phyloP scores from a whole-genome alignment of 1,140 invertebrate species.

The Hypsibius dujardini region DNA sequence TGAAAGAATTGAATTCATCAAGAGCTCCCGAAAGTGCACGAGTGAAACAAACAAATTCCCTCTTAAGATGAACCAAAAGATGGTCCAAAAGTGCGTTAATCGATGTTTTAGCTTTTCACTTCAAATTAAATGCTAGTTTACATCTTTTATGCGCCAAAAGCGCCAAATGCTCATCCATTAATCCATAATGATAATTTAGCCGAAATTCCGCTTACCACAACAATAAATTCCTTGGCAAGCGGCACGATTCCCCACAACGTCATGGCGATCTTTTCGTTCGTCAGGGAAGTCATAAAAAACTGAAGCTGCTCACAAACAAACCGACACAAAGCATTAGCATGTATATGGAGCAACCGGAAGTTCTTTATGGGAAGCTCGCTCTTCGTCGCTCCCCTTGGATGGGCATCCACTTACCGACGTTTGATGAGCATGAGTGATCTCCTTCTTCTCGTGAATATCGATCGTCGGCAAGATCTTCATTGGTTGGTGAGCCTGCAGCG shows the following conservation, averaged over 20 bases:
- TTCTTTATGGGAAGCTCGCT: no score
- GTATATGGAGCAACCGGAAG: background rate
- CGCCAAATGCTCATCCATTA: no score
- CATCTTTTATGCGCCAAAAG: no score
- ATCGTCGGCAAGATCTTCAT: background rate
- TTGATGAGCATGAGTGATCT: slow-evolving; percentile 6
- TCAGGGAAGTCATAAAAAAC: slow-evolving; percentile 2
- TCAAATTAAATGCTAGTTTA: no score
- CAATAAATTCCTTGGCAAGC: background rate
- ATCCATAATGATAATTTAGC: no score
- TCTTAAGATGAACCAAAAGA: no score
- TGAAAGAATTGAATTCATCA: no score
- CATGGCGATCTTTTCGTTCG: background rate
- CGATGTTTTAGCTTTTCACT: no score
- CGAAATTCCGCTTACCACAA: slow-evolving; percentile 6
- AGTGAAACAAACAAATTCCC: no score
- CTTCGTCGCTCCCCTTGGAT: no score
- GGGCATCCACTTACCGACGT: slow-evolving; percentile 15
- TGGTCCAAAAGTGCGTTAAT: no score
- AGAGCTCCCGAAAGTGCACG: no score
- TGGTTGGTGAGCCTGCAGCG: background rate
- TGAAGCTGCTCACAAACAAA: background rate
- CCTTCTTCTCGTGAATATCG: slow-evolving; percentile 9
- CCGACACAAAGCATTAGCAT: background rate
- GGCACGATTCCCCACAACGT: slow-evolving; percentile 6